Conservation (phyloP, 2,888 invertebrate species). For the Euphydryas editha region DNA sequence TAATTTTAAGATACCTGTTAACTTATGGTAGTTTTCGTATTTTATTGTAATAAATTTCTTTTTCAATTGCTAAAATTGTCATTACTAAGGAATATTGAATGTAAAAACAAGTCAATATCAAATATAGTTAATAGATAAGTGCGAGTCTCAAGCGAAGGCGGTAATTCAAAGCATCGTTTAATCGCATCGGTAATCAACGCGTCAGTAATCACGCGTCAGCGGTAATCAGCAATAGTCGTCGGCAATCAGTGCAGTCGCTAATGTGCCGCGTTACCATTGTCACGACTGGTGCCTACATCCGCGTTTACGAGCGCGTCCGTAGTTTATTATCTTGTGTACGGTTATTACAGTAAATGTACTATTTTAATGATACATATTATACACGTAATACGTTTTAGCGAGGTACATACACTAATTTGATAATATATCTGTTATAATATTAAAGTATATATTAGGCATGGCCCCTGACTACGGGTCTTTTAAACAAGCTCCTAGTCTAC, state of each 20-base stretch:
- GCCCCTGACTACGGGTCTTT: no score
- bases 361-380: not conserved
- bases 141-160: not conserved
- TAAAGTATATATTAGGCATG: no score
- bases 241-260: slow-evolving; percentile 1
- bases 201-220: slow-evolving; percentile 4
- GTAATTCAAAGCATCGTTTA: not conserved
- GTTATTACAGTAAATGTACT: no score
- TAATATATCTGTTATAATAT: not conserved
- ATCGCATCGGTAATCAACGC: not conserved
- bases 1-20: no score
- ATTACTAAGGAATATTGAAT: no score
- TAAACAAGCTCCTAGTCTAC: no score
- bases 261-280: slow-evolving; percentile 5
- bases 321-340: no score
- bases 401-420: not conserved
- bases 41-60: no score
- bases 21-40: no score
- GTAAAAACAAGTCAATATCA: not conserved
- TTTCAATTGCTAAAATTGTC: no score
- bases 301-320: not conserved
- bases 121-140: not conserved
- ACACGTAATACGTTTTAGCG: not conserved
- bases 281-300: not conserved
- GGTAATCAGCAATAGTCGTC: slow-evolving; percentile 10